Evolutionary conservation across 2,797 vertebrate species (phyloP).

Genomic region (Sternotherus odoratus): DNA sequence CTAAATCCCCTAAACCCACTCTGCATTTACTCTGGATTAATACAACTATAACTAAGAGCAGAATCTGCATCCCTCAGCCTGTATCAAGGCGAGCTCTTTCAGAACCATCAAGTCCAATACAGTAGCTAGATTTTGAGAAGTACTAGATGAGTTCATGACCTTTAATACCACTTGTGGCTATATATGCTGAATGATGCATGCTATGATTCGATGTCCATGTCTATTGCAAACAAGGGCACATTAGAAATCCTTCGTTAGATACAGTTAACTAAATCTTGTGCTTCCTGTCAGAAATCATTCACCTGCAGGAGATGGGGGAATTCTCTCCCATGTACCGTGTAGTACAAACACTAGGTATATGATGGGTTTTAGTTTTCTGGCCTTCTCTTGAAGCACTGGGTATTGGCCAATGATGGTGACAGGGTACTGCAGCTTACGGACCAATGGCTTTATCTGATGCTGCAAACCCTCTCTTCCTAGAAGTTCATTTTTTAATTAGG

Average conservation of each 20-base stretch:
- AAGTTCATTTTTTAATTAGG: not conserved
- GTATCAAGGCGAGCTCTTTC: not conserved
- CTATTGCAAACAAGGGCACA: accelerated
- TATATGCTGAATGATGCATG: not conserved
- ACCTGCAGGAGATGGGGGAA: not conserved
- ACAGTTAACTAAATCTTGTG: not conserved
- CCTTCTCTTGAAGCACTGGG: not conserved
- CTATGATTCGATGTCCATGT: not conserved
- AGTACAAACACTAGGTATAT: accelerated
- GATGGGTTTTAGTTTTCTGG: not conserved
- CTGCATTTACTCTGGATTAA: not conserved
- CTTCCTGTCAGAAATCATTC: accelerated
- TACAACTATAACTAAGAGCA: not conserved
- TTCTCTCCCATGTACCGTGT: not conserved
- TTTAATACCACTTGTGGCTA: not conserved
- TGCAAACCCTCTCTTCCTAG: not conserved
- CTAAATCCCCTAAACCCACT: not conserved
- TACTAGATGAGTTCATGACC: not conserved
- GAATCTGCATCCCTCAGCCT: accelerated
- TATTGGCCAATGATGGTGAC: accelerated
- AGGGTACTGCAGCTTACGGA: not conserved
- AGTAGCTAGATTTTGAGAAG: not conserved
- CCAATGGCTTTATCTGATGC: not conserved
- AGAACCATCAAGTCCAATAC: not conserved
- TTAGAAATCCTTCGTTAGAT: not conserved